Base-by-base conservation (phyloP, 2,888 invertebrate species). In the Neria commutata region DNA sequence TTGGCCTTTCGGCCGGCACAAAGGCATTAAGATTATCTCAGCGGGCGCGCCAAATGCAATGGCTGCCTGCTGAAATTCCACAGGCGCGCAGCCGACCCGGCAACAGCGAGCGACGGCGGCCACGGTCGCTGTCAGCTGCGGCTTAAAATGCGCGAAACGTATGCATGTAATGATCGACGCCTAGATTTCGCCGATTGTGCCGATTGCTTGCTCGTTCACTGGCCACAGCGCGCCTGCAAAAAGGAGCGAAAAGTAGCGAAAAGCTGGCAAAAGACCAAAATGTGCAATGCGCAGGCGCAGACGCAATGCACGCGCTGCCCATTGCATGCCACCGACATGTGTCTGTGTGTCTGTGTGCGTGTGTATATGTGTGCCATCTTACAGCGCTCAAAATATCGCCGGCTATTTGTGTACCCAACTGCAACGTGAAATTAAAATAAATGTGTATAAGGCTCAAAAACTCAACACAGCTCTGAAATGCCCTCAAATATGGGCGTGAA, bases 391-490 rank as follows among this genome's bases (percentile, higher is more conserved):
- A 63, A 58, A 57, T 17, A 52, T 53, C 59, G 33, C 62, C 59
- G 55, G 64, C 66, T 60, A 66, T 72, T 63, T 67, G 66, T 61
- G 56, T 62, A n/a, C n/a, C n/a, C n/a, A 65, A 73, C 64, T 65
- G 71, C 62, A 58, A 61, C 64, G 60, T 56, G 61, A 71, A 70
- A 71, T 73, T 70, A 66, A 73, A 73, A 73, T 65, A 73, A 71
- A 73, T 72, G 66, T 67, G n/a, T n/a, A n/a, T n/a, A n/a, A n/a
- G n/a, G n/a, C n/a, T n/a, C n/a, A n/a, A n/a, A n/a, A n/a, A n/a
- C n/a, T n/a, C n/a, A n/a, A n/a, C n/a, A 69, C 74, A 72, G 65
- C 74, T 74, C 42, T 17, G 21, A 42, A 42, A 42, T 42, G 21
- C n/a, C 4, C 37, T 6, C 37, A 4, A n/a, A 42, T 19, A 21